phyloP scores from a whole-genome alignment of 2,888 invertebrate species.

The Trilocha varians region DNA sequence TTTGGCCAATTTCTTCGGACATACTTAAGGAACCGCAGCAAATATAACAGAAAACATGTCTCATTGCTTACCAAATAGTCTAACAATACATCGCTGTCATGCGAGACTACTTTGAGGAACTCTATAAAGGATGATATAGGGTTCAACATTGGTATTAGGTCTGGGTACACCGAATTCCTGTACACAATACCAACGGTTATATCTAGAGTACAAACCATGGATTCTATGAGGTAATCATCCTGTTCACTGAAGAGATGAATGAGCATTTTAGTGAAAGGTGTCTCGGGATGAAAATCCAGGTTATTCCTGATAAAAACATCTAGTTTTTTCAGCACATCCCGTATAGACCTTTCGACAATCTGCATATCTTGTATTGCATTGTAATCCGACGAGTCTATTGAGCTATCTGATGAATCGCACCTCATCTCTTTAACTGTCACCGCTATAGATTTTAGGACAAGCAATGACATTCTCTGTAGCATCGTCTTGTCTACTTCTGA shows the following conservation, averaged over 20 bases:
- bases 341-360: slow-evolving; percentile 87
- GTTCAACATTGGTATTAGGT: slow-evolving; percentile 86
- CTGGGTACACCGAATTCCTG: slow-evolving; percentile 85
- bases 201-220: slow-evolving; percentile 92
- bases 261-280: slow-evolving; percentile 89
- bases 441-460: slow-evolving; percentile 90
- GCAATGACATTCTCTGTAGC: slow-evolving; percentile 88
- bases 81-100: slow-evolving; percentile 84
- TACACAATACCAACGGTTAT: slow-evolving; percentile 89
- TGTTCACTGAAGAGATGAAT: slow-evolving; percentile 92
- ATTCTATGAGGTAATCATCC: slow-evolving; percentile 92
- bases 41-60: slow-evolving; percentile 89
- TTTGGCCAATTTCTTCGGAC: slow-evolving; percentile 87
- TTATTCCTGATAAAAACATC: slow-evolving; percentile 87
- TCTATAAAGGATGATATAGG: slow-evolving; percentile 90
- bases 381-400: slow-evolving; percentile 87
- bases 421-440: slow-evolving; percentile 92
- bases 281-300: slow-evolving; percentile 89
- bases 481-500: slow-evolving; percentile 82
- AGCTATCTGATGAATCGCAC: slow-evolving; percentile 89
- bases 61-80: slow-evolving; percentile 92
- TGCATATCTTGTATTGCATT: slow-evolving; percentile 93
- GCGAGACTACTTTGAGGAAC: slow-evolving; percentile 86
- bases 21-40: slow-evolving; percentile 88
- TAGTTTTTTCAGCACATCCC: slow-evolving; percentile 86